Conservation (phyloP, 2,888 invertebrate genomes). For the Drosophila atripex region DNA sequence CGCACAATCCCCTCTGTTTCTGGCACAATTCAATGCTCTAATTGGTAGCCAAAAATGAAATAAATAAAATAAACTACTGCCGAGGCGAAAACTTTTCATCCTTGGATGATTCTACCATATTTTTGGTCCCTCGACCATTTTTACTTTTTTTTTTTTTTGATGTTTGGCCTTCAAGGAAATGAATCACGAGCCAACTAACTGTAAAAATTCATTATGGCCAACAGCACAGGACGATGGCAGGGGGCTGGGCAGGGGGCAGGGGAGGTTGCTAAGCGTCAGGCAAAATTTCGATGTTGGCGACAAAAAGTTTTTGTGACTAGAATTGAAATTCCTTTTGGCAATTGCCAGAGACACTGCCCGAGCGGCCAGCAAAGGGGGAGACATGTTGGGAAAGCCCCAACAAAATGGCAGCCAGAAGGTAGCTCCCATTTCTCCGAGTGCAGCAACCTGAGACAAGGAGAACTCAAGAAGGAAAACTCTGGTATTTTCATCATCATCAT, state of each 20-base stretch:
- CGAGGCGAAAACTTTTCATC: slow-evolving; percentile 41
- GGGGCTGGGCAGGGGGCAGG: slow-evolving; percentile 5
- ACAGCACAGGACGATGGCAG: slow-evolving; percentile 2
- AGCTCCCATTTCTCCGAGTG: not conserved
- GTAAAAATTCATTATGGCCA: slow-evolving; percentile 66
- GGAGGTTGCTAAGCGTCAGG: slow-evolving; percentile 1
- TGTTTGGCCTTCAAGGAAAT: slow-evolving; percentile 52
- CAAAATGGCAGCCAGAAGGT: too few relatives aligned
- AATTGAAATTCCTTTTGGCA: slow-evolving; percentile 63
- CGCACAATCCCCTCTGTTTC: slow-evolving; percentile 20
- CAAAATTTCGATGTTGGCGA: slow-evolving; percentile 21
- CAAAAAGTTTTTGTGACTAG: slow-evolving; percentile 30
- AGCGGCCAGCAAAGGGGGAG: not conserved
- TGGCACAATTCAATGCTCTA: slow-evolving; percentile 50
- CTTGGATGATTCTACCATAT: slow-evolving; percentile 7
- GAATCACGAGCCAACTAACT: slow-evolving; percentile 71
- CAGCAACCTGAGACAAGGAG: slow-evolving; percentile 6
- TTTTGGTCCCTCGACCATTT: not conserved
- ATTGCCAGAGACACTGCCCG: slow-evolving; percentile 20
- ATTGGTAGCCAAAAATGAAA: slow-evolving; percentile 49
- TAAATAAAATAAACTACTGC: slow-evolving; percentile 46
- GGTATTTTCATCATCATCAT: slow-evolving; percentile 5
- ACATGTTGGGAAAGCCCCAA: not conserved
- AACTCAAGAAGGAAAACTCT: not conserved
- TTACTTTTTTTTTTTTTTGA: too few relatives aligned